These are phyloP conservation scores for Carollia perspicillata DNA, from an alignment of 2,113 vertebrate genomes.

Conservation along the genomic window DNA sequence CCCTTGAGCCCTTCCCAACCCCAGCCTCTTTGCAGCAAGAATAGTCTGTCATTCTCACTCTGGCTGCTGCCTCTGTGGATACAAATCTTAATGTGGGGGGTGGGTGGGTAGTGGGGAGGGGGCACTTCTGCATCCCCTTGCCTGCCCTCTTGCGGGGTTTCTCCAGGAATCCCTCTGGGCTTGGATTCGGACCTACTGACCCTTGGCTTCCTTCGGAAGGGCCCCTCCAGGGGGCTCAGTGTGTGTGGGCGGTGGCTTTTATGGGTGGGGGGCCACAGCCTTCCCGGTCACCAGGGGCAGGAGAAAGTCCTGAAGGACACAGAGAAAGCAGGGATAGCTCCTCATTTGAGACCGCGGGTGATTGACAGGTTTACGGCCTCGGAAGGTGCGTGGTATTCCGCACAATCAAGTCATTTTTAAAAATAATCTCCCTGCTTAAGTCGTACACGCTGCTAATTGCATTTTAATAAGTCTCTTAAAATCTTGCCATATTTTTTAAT, in stretches of 20 bases:
- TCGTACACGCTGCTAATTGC: conserved; percentile 84
- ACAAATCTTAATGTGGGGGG: not conserved
- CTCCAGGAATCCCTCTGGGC: not conserved
- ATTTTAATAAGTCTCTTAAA: conserved; percentile 90
- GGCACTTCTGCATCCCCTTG: not conserved
- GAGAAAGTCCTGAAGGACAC: conserved; percentile 61
- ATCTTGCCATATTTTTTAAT: conserved; percentile 90
- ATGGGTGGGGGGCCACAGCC: not conserved
- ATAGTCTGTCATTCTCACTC: not conserved
- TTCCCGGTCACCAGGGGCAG: not conserved
- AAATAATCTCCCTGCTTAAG: conserved; percentile 88
- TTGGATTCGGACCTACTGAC: not conserved
- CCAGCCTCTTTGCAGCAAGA: not conserved
- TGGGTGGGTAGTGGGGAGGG: not conserved
- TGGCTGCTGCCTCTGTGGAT: not conserved
- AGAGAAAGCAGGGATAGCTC: conserved; percentile 81
- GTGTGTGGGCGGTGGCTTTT: not conserved
- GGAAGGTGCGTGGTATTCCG: conserved; percentile 84
- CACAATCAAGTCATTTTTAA: conserved; percentile 86
- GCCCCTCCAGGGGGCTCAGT: not conserved
- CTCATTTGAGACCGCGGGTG: conserved; percentile 80
- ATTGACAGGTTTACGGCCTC: conserved; percentile 88
- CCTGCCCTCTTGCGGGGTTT: not conserved
- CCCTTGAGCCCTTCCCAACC: not conserved
- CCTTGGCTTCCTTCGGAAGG: not conserved